Evolutionary conservation across 2,113 vertebrate genomes (phyloP), one percentile per base, ranked within the genome.

Genomic region (Crotophaga sulcirostris): DNA sequence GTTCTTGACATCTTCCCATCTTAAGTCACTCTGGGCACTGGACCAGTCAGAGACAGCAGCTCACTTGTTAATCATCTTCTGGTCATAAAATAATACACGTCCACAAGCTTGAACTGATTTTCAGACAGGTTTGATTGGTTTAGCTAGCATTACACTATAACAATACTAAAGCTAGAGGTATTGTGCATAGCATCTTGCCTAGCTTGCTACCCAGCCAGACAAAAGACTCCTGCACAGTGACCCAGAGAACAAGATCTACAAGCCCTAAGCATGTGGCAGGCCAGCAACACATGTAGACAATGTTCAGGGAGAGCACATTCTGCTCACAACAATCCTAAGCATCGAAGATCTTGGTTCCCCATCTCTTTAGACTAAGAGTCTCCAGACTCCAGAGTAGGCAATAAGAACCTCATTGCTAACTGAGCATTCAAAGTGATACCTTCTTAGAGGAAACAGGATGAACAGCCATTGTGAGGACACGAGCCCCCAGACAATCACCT

Each of bases 251-350:
- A 67, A 18, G 10, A 54, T 69, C 59, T 56, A 60, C 38, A 64
- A 79, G 44, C 14, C 16, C 24, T n/a, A 19, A 54, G 54, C 40
- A 24, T 8, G 45, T 7, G 59, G 16, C 28, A 69, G 29, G 51
- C 45, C 1, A 1, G 34, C 62, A 68, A 29, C 40, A 26, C 36
- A 36, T 1, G 0, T 0, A 31, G 29, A 33, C 10, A 16, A 28
- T 18, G n/a, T 15, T 45, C 31, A 74, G n/a, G 36, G 40, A 73
- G 14, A 84, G 10, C 11, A 45, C 45, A 7, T 69, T 62, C 28
- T 26, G 20, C n/a, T 78, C 66, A 59, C 21, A 56, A 42, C 86
- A 72, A 28, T 45, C 49, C 9, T 54, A 7, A 90, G 14, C 36
- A 73, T 38, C 70, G 56, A 25, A 78, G 18, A 70, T 28, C 24